Evolutionary conservation across 2,113 vertebrate genomes (phyloP).

Genomic region (Amphiprion percula): DNA sequence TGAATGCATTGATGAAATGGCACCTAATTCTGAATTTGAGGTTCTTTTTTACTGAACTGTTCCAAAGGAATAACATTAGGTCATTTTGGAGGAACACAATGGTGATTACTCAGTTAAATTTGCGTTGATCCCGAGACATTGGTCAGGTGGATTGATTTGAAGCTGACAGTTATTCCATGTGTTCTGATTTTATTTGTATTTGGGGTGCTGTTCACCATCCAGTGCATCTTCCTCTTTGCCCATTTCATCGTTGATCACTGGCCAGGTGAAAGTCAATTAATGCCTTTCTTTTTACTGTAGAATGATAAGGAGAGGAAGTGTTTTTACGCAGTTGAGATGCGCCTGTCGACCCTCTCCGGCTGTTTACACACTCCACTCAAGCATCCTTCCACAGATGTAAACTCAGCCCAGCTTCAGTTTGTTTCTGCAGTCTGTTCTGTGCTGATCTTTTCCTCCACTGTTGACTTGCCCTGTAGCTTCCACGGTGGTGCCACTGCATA

Average conservation of each 20-base stretch:
- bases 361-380: constrained; percentile 77
- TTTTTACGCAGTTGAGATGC: constrained; percentile 50
- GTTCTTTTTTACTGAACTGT: constrained; percentile 59
- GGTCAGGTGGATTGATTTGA: constrained; percentile 36
- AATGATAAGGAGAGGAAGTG: constrained; percentile 47
- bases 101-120: constrained; percentile 33
- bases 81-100: constrained; percentile 50
- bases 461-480: constrained; percentile 69
- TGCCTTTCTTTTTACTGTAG: constrained; percentile 58
- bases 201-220: constrained; percentile 33
- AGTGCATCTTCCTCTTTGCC: constrained; percentile 15
- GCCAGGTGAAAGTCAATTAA: constrained; percentile 46
- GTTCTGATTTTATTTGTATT: constrained; percentile 35
- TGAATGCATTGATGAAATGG: constrained; percentile 58
- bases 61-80: constrained; percentile 52
- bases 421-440: constrained; percentile 66
- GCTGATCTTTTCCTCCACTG: constrained; percentile 63
- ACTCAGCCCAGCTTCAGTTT: constrained; percentile 57
- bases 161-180: constrained; percentile 28
- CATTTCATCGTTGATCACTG: constrained; percentile 53
- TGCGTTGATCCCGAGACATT: constrained; percentile 19
- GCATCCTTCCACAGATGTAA: constrained; percentile 62
- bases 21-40: constrained; percentile 49
- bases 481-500: constrained; percentile 82
- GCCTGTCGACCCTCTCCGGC: constrained; percentile 31